phyloP scores from a whole-genome alignment of 2,888 invertebrate species.

The Volucella inflata region DNA sequence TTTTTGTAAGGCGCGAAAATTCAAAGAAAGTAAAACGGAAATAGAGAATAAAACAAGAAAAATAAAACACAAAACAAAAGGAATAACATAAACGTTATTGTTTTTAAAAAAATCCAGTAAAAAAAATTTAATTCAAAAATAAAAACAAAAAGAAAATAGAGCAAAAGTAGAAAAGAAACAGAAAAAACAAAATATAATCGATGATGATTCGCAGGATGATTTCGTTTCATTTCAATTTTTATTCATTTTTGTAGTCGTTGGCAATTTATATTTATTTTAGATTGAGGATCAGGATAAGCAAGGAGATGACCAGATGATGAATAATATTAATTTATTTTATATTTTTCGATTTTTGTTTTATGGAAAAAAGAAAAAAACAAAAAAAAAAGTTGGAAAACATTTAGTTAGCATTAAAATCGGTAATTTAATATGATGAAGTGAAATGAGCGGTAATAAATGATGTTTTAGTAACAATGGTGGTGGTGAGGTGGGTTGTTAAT shows the following conservation, averaged over 20 bases:
- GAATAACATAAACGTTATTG: slow-evolving; percentile 56
- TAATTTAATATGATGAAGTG: slow-evolving; percentile 34
- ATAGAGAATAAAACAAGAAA: slow-evolving; percentile 60
- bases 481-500: slow-evolving; percentile 9
- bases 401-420: slow-evolving; percentile 81
- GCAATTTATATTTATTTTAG: slow-evolving; percentile 72
- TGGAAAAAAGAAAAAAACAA: slow-evolving; percentile 82
- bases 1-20: slow-evolving; percentile 46
- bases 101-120: slow-evolving; percentile 50
- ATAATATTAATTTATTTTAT: slow-evolving; percentile 71
- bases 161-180: slow-evolving; percentile 15
- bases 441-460: slow-evolving; percentile 28
- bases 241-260: slow-evolving; percentile 58
- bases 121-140: slow-evolving; percentile 54
- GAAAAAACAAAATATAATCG: slow-evolving; percentile 41
- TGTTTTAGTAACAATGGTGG: slow-evolving; percentile 45
- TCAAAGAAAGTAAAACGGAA: slow-evolving; percentile 41
- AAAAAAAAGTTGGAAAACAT: slow-evolving; percentile 80
- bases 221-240: slow-evolving; percentile 51
- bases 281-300: slow-evolving; percentile 81
- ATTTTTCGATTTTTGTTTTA: slow-evolving; percentile 74
- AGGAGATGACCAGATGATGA: slow-evolving; percentile 83
- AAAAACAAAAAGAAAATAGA: slow-evolving; percentile 41
- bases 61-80: slow-evolving; percentile 53
- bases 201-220: slow-evolving; percentile 70